phyloP scores from a whole-genome alignment of 2,888 invertebrate species.

The Dascillus cervinus region DNA sequence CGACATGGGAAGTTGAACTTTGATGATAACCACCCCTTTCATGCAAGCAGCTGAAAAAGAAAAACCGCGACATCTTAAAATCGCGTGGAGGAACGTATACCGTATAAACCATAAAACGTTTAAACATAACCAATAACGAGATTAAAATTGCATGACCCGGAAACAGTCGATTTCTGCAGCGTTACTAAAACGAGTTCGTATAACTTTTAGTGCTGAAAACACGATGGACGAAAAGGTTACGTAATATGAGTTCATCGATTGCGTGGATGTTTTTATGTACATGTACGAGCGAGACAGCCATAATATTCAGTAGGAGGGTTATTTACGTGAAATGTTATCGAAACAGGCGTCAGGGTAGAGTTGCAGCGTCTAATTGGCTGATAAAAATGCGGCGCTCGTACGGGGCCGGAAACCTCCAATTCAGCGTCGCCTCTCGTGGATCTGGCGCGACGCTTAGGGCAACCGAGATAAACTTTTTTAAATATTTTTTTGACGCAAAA shows the following conservation, averaged over 20 bases:
- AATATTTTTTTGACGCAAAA: too few species aligned
- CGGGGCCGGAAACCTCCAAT: constrained; percentile 31
- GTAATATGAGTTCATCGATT: too few species aligned
- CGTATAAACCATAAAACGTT: constrained; percentile 10
- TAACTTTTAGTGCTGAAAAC: too few species aligned
- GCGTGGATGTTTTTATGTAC: too few species aligned
- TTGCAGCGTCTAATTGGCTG: constrained; percentile 37
- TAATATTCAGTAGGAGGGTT: constrained; percentile 2
- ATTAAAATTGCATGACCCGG: constrained; percentile 8
- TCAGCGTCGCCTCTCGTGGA: constrained; percentile 19
- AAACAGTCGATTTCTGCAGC: constrained; percentile 10
- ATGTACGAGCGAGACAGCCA: constrained; percentile 1
- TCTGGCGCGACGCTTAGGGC: constrained; percentile 12
- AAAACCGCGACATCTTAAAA: too few species aligned
- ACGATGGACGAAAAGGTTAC: too few species aligned
- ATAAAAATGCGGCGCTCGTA: constrained; percentile 37
- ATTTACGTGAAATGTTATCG: constrained; percentile 7
- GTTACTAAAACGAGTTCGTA: constrained; percentile 5
- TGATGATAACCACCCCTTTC: too few species aligned
- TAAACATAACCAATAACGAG: constrained; percentile 4
- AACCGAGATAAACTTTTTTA: too few species aligned
- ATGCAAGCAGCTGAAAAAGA: too few species aligned
- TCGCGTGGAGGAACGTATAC: too few species aligned
- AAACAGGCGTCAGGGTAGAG: constrained; percentile 28
- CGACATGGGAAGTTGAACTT: too few species aligned